These are phyloP conservation scores for Monodelphis domestica DNA, from an alignment of 2,797 vertebrate species.

Conservation along the genomic window DNA sequence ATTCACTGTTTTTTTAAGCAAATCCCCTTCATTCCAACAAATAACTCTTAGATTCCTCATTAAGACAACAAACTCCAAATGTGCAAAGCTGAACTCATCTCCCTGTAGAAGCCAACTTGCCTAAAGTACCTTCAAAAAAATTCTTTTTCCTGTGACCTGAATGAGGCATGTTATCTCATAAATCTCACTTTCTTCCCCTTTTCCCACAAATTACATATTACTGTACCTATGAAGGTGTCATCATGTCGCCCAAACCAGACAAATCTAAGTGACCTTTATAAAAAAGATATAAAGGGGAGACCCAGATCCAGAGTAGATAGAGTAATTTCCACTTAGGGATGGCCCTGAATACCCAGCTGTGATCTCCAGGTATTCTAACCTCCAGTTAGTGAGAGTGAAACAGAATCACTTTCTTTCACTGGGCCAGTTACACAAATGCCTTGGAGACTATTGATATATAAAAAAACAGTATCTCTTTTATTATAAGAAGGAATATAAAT, in stretches of 20 bases:
- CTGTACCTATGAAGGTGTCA: neutral
- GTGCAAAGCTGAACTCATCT: neutral
- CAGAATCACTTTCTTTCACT: no score
- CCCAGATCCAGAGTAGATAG: no score
- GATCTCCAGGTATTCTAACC: no score
- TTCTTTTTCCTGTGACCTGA: neutral
- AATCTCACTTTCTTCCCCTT: neutral
- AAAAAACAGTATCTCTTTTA: no score
- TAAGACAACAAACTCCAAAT: neutral
- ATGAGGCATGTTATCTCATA: neutral
- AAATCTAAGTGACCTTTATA: neutral
- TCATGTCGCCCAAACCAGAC: neutral
- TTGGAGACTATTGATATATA: no score
- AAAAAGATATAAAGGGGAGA: no score
- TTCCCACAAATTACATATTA: neutral
- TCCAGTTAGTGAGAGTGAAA: no score
- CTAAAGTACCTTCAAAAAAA: neutral
- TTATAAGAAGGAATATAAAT: no score
- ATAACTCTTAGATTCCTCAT: neutral
- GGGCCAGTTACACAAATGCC: no score
- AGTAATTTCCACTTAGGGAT: no score
- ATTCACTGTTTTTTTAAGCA: neutral
- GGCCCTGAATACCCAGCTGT: no score
- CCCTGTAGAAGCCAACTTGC: neutral
- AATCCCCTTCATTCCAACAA: neutral